Percentiles rank a stretch among this genome's conserved stretches.
Conservation (phyloP, 1,140 invertebrate species). For the Liolophura sinensis region DNA sequence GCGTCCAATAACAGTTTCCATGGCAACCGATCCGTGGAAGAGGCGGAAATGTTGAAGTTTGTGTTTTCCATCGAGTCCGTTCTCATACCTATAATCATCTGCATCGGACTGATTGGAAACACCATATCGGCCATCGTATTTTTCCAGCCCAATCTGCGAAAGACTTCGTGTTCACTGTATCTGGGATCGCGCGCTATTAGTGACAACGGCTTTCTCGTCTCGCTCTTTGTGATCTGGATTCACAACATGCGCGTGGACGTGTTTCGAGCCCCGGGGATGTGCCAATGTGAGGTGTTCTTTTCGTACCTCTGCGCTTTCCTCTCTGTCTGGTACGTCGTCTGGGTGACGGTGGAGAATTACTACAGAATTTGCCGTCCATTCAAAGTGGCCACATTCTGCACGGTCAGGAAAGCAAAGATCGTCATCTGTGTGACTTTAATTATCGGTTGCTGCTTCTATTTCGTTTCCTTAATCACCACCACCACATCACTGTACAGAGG, state of each 20-base stretch:
- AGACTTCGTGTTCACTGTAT: slow-evolving; percentile 65
- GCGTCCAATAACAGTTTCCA: no score
- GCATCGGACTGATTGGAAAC: slow-evolving; percentile 63
- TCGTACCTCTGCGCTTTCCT: slow-evolving; percentile 49
- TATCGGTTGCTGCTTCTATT: slow-evolving; percentile 28
- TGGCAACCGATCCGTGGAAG: no score
- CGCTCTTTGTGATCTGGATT: slow-evolving; percentile 50
- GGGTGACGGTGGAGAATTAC: slow-evolving; percentile 54
- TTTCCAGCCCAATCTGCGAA: slow-evolving; percentile 62
- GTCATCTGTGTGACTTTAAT: slow-evolving; percentile 16
- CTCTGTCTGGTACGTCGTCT: slow-evolving; percentile 54
- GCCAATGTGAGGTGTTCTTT: slow-evolving; percentile 43
- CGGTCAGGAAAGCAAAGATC: slow-evolving; percentile 24
- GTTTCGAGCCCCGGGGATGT: slow-evolving; percentile 43
- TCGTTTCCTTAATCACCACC: slow-evolving; percentile 30
- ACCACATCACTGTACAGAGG: slow-evolving; percentile 1
- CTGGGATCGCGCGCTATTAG: slow-evolving; percentile 63
- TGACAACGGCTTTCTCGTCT: slow-evolving; percentile 63
- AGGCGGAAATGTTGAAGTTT: no score
- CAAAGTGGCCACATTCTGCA: slow-evolving; percentile 37
- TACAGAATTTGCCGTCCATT: slow-evolving; percentile 50
- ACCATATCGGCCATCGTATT: slow-evolving; percentile 64
- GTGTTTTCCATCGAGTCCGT: not conserved
- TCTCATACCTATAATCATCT: slow-evolving; percentile 60
- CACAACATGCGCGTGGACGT: slow-evolving; percentile 54